Conservation (phyloP, 2,888 invertebrate species). For the Gnatocerus cornutus region DNA sequence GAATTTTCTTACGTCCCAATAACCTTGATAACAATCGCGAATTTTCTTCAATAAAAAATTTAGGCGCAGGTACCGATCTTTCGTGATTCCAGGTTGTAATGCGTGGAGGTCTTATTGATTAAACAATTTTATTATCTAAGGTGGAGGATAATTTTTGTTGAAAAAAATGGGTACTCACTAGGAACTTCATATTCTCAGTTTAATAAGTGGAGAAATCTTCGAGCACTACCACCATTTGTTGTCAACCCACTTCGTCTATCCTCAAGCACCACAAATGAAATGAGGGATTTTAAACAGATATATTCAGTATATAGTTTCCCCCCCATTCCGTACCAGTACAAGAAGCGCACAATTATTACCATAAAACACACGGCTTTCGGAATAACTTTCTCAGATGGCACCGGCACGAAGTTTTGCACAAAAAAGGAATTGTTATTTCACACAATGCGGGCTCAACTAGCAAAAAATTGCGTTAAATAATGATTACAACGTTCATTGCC, state of each 20-base stretch:
- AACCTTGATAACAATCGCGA: conserved; percentile 36
- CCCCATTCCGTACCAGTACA: conserved; percentile 49
- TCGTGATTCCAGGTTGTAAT: conserved; percentile 35
- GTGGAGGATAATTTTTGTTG: no score
- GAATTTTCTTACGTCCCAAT: conserved; percentile 45
- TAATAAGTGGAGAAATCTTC: background rate
- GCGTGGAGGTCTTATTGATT: conserved; percentile 19
- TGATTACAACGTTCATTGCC: conserved; percentile 4
- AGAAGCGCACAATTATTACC: conserved; percentile 46
- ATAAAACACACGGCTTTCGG: conserved; percentile 50
- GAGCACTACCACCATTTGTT: conserved; percentile 42
- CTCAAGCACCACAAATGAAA: conserved; percentile 35
- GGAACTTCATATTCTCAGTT: conserved; percentile 27
- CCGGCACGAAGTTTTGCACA: conserved; percentile 26
- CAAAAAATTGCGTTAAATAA: conserved; percentile 27
- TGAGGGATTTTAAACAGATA: conserved; percentile 43
- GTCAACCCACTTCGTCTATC: conserved; percentile 6
- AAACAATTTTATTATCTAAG: conserved; percentile 42
- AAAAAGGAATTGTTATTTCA: conserved; percentile 38
- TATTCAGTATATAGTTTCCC: conserved; percentile 48
- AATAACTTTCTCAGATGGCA: conserved; percentile 51
- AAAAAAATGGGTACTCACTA: conserved; percentile 23
- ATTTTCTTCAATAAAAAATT: conserved; percentile 4
- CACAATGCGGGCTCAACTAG: conserved; percentile 27
- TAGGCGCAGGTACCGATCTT: background rate